phyloP scores from a whole-genome alignment of 2,797 vertebrate species.

The Propithecus deckenii region DNA sequence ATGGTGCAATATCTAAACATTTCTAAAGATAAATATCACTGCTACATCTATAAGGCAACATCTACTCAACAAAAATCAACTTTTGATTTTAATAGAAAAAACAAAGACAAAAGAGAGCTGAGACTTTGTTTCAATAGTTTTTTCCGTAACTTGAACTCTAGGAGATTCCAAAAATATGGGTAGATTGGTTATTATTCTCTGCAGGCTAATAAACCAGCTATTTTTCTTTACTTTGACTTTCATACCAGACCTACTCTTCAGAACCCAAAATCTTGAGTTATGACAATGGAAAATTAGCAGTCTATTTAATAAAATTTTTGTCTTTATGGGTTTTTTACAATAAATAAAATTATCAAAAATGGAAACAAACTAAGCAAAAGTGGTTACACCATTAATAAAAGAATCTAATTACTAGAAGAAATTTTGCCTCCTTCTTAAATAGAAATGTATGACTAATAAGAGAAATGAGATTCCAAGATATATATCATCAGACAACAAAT shows the following conservation, averaged over 20 bases:
- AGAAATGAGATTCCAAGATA: neutral
- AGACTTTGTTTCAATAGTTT: slow-evolving; percentile 78
- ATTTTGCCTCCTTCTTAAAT: slow-evolving; percentile 48
- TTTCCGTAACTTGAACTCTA: slow-evolving; percentile 85
- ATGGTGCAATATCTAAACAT: neutral
- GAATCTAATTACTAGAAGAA: slow-evolving; percentile 56
- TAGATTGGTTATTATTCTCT: slow-evolving; percentile 85
- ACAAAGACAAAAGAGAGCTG: slow-evolving; percentile 72
- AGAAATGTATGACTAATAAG: slow-evolving; percentile 51
- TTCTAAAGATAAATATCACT: neutral
- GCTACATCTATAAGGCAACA: neutral
- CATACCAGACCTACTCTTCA: slow-evolving; percentile 77
- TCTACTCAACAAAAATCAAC: neutral
- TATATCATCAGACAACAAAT: neutral
- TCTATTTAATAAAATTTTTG: slow-evolving; percentile 71
- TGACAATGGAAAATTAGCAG: slow-evolving; percentile 78
- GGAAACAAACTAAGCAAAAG: slow-evolving; percentile 64
- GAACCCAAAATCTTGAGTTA: slow-evolving; percentile 79
- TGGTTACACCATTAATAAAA: neutral
- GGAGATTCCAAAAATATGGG: slow-evolving; percentile 85
- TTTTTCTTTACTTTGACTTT: slow-evolving; percentile 81
- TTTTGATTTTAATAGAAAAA: slow-evolving; percentile 82
- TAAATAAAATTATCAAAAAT: slow-evolving; percentile 71
- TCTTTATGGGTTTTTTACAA: slow-evolving; percentile 57
- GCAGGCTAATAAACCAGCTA: slow-evolving; percentile 79